These are phyloP conservation scores for Brachionus paranguensis DNA, from an alignment of 1,140 invertebrate genomes.

Conservation along the genomic window DNA sequence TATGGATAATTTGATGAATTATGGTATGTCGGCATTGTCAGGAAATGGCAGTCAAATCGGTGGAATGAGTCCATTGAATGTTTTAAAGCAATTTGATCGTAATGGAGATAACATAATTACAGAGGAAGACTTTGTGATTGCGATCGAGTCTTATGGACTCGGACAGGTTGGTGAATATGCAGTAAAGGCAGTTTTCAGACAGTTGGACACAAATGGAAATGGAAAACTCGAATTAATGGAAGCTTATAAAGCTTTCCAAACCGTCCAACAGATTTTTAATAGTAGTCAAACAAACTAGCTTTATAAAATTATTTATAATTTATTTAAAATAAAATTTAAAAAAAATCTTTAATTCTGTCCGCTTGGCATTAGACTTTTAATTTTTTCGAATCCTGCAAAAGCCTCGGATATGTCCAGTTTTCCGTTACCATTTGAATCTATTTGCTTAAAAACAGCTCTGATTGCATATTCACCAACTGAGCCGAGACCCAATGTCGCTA, in stretches of 20 bases:
- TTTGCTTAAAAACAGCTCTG: neutral
- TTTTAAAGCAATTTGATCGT: slow-evolving; percentile 34
- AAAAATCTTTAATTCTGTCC: neutral
- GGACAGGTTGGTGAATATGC: slow-evolving; percentile 15
- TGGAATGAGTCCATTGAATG: slow-evolving; percentile 19
- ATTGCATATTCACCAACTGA: neutral
- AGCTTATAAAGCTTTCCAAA: neutral
- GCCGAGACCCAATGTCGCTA: neutral
- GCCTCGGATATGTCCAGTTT: slow-evolving; percentile 13
- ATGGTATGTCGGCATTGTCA: neutral
- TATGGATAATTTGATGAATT: neutral
- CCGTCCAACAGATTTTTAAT: neutral
- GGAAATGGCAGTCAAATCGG: neutral
- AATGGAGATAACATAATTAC: slow-evolving; percentile 11
- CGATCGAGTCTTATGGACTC: neutral
- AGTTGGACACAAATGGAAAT: slow-evolving; percentile 12
- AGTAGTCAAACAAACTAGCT: neutral
- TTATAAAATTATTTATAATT: neutral
- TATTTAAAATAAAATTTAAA: neutral
- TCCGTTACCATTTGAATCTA: slow-evolving; percentile 22
- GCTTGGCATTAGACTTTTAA: neutral
- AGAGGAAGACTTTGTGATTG: slow-evolving; percentile 26
- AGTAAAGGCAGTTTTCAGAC: neutral
- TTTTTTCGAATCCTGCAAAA: neutral
- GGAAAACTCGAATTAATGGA: slow-evolving; percentile 17